Conservation (phyloP, 2,797 vertebrate genomes). For the Margarornis squamiger region DNA sequence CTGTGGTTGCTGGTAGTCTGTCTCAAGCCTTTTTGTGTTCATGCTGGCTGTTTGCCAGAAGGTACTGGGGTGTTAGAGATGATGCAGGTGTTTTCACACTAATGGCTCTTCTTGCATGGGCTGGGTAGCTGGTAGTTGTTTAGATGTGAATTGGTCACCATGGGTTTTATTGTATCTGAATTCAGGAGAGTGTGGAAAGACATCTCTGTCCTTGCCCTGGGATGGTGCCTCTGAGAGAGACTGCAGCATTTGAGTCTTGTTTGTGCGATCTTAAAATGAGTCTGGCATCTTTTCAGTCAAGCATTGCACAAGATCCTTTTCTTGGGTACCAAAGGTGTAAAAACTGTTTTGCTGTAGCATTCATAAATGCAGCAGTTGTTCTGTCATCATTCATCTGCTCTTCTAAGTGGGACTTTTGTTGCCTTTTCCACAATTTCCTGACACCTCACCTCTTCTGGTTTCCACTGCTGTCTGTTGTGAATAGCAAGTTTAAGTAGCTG, state of each 20-base stretch:
- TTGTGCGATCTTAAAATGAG: not conserved
- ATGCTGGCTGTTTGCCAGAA: not conserved
- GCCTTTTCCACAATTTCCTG: not conserved
- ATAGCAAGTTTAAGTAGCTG: not conserved
- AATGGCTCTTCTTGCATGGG: not conserved
- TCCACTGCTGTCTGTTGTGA: not conserved
- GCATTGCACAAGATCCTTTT: not conserved
- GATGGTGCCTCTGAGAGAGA: not conserved
- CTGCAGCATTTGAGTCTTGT: not conserved
- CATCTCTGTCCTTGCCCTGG: not conserved
- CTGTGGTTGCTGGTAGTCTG: not conserved
- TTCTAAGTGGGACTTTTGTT: not conserved
- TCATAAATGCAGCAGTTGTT: not conserved
- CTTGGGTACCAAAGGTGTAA: not conserved
- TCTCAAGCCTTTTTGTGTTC: not conserved
- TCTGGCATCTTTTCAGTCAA: not conserved
- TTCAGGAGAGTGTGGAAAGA: not conserved
- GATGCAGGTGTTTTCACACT: not conserved
- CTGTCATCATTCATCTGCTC: not conserved
- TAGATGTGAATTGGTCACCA: not conserved
- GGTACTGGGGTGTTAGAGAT: not conserved
- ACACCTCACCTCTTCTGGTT: not conserved
- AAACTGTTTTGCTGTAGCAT: not conserved
- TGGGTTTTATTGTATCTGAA: not conserved
- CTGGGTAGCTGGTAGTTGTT: not conserved